Conservation (phyloP, 2,797 vertebrate species). For the Xiphorhynchus erythropygius region DNA sequence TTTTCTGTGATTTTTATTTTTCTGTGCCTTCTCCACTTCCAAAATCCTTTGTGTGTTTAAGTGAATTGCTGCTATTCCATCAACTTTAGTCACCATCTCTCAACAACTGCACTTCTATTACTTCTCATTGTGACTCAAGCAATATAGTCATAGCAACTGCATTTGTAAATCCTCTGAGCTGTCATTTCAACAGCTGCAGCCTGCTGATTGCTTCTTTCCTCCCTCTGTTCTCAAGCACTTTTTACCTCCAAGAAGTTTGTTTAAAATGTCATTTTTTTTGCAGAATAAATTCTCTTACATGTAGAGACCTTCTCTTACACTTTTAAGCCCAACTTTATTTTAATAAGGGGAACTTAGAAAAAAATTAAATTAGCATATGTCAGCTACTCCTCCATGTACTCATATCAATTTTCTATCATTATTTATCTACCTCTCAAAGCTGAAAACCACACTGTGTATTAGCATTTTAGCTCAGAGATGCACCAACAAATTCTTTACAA, state of each 20-base stretch:
- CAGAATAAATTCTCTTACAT: not conserved
- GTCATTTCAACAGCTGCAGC: not conserved
- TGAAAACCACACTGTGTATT: not conserved
- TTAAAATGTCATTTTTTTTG: not conserved
- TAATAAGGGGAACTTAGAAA: not conserved
- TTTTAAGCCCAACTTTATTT: not conserved
- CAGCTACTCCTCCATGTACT: not conserved
- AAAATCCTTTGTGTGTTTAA: slow-evolving; percentile 27
- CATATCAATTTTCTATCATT: not conserved
- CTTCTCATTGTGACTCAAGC: slow-evolving; percentile 25
- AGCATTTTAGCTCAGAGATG: not conserved
- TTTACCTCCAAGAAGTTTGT: not conserved
- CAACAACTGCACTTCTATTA: not conserved
- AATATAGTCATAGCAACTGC: not conserved
- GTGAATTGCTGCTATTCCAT: not conserved
- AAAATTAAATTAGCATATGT: not conserved
- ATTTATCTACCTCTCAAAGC: not conserved
- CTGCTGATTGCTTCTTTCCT: not conserved
- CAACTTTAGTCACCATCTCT: slow-evolving; percentile 17
- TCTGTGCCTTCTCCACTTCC: not conserved
- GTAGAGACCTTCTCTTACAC: not conserved
- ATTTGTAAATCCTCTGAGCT: slow-evolving; percentile 20
- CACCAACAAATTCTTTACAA: not conserved
- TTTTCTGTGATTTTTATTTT: slow-evolving; percentile 27
- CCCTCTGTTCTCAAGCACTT: not conserved